Conservation (phyloP, 1,140 invertebrate genomes). For the Physella acuta region DNA sequence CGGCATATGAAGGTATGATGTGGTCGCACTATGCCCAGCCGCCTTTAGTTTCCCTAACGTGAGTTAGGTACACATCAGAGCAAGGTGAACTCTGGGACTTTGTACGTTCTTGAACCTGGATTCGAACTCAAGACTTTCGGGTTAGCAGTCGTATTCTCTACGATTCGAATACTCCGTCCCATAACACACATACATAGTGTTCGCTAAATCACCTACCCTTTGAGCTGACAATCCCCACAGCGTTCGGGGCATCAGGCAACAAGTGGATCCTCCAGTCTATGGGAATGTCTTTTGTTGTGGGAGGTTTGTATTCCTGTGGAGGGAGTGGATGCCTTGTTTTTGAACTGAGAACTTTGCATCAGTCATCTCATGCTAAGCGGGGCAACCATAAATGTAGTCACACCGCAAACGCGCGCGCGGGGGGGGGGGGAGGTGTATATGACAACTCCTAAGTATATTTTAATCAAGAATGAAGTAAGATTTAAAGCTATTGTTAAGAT, state of each 20-base stretch:
- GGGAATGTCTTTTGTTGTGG: conserved; percentile 47
- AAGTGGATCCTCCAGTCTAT: conserved; percentile 76
- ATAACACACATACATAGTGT: not conserved
- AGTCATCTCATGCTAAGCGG: not conserved
- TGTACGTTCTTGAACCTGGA: too few relatives aligned
- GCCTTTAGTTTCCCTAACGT: not conserved
- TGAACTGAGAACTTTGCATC: not conserved
- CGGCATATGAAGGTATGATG: too few relatives aligned
- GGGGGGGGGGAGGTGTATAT: not conserved
- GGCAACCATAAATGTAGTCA: not conserved
- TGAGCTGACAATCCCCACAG: conserved; percentile 63
- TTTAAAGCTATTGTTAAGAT: not conserved
- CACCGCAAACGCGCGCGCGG: not conserved
- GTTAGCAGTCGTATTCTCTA: not conserved
- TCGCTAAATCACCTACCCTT: not conserved
- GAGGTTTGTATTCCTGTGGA: conserved; percentile 4
- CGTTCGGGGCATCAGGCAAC: conserved; percentile 70
- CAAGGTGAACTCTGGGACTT: too few relatives aligned
- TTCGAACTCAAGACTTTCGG: not conserved
- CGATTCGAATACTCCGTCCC: not conserved
- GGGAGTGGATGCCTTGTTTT: not conserved
- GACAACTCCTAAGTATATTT: not conserved
- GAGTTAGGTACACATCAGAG: too few relatives aligned
- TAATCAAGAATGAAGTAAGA: not conserved
- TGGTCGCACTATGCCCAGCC: not conserved